Base-by-base conservation (phyloP, 2,888 invertebrate genomes). In the Sepiola atlantica region DNA sequence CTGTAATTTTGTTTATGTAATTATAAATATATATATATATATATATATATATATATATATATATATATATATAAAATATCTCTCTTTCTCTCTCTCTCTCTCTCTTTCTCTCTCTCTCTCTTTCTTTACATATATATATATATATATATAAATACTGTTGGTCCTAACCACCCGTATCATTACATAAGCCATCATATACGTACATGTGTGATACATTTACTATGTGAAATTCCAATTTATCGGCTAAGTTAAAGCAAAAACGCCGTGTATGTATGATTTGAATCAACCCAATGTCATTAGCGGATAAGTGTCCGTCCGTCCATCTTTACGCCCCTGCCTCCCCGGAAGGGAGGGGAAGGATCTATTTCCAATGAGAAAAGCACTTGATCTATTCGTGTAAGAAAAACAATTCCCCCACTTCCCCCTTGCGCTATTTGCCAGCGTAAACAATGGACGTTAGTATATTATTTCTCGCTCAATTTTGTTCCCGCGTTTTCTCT, bases 301-400 rank as follows among this genome's bases (percentile, higher is more conserved):
- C n/a, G 32, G 77, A n/a, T 77, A 16, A 77, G 77, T n/a, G 14
- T 16, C n/a, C 77, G 18, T 16, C n/a, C 77, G 2, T 32, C n/a
- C 77, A 32, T 16, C n/a, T 16, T 77, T 77, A 32, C 16, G 16
- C n/a, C n/a, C 16, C 18, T n/a, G n/a, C 77, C n/a, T 16, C 77
- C 14, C 4, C 77, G n/a, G n/a, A 32, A 14, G n/a, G 77, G 32
- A 32, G 77, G 8, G 77, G 8, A 77, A 32, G 18, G 77, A 77
- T 77, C n/a, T 32, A 77, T 77, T 77, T 77, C 77, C 77, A 77
- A 77, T 77, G 77, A 77, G 77, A n/a, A 18, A 12, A n/a, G n/a
- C n/a, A 77, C 77, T 77, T 77, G 77, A 77, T 77, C 77, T 77
- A 77, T 77, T 77, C n/a, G 77, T n/a, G 77, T 77, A 77, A 77